Conservation (phyloP, 2,113 vertebrate genomes). For the Thomomys bottae region DNA sequence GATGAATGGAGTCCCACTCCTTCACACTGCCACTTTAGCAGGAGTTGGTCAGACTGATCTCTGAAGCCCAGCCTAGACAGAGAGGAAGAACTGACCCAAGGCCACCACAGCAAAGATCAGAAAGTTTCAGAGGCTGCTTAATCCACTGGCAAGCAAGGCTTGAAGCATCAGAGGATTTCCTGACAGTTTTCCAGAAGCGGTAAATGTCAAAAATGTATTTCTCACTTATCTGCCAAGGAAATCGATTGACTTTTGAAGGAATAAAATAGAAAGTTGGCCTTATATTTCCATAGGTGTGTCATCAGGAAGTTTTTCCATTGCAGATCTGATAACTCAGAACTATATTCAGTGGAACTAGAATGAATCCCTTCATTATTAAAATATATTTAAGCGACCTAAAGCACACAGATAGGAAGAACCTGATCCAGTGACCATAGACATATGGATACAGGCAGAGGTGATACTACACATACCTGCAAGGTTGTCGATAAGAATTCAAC, state of each 20-base stretch:
- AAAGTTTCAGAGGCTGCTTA: not conserved
- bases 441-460: slow-evolving; percentile 58
- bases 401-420: slow-evolving; percentile 35
- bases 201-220: slow-evolving; percentile 53
- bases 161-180: slow-evolving; percentile 19
- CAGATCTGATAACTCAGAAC: not conserved
- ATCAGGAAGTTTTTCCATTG: not conserved
- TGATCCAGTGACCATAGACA: slow-evolving; percentile 22
- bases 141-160: not conserved
- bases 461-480: not conserved
- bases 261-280: slow-evolving; percentile 20
- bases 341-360: not conserved
- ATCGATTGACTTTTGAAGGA: slow-evolving; percentile 24
- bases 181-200: slow-evolving; percentile 42
- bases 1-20: not conserved
- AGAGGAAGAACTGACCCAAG: slow-evolving; percentile 50
- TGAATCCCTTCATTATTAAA: slow-evolving; percentile 26
- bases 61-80: not conserved
- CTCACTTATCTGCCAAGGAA: slow-evolving; percentile 48
- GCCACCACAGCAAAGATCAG: not conserved
- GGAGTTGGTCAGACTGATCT: not conserved
- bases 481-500: not conserved
- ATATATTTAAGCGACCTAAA: slow-evolving; percentile 8
- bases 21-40: not conserved
- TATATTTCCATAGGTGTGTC: slow-evolving; percentile 3